Evolutionary conservation across 2,888 invertebrate genomes (phyloP), one percentile per base, ranked within the genome.

Genomic region (Spialia ferax): DNA sequence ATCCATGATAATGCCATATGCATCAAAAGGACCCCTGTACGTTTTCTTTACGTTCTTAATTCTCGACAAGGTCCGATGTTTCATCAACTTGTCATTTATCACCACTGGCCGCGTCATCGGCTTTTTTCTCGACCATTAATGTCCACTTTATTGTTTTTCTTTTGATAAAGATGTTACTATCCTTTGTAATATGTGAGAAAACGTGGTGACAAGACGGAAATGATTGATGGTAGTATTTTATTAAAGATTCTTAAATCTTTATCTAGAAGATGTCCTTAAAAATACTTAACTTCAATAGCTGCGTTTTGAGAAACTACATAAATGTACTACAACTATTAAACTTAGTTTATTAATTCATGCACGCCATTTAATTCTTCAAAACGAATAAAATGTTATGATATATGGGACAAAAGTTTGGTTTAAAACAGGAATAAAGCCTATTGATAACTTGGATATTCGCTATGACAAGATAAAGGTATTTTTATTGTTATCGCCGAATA

Each of bases 21-120:
- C 23, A 22, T 13, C 10, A 54, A 52, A 69, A 52, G 38, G 54
- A 52, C 61, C 67, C 57, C 22, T 35, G 7, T 56, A 18, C n/a
- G n/a, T n/a, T 15, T 64, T 15, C 29, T 52, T 15, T 13, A 35
- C 20, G 22, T 48, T 22, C n/a, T 23, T 38, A 7, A 18, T 52
- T 29, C 64, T 23, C 35, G 8, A 18, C 56, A 38, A 32, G n/a
- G 42, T 50, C 42, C 22, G 55, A 13, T 20, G 50, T 59, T 59
- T 59, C 65, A 65, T 65, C 50, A 65, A 32, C 3, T 35, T 52
- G 45, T 52, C 65, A 65, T 65, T 65, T 59, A 65, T 65, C 65
- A 64, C 18, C 48, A 26, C 59, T 59, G 10, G 57, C 65, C 50
- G 50, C 50, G 65, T 52, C 65, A 59, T 59, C 35, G 65, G 48